Evolutionary conservation across 2,113 vertebrate genomes (phyloP), one percentile per base, ranked within the genome.

Genomic region (Origma solitaria): DNA sequence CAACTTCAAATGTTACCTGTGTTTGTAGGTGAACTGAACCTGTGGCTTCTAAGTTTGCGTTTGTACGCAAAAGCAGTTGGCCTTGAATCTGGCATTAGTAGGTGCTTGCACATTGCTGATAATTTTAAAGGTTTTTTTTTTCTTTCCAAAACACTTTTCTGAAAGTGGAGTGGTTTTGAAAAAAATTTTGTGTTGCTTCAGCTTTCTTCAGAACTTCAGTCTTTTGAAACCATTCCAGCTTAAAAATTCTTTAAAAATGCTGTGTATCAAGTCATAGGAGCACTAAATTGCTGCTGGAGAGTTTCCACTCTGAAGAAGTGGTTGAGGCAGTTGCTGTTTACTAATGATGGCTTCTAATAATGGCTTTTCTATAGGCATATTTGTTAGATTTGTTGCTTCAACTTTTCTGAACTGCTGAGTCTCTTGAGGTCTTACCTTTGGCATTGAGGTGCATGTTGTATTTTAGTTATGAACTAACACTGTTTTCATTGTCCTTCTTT

Each of bases 401-500:
- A 5, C 92, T 94, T 93, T 92, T 83, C 92, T 69, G 16, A 93
- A 71, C 90, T 87, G 51, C 7, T 3, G 25, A 94, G 82, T 89
- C 64, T 62, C 53, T 81, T 66, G 76, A 95, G 51, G 25, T 53
- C 84, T 73, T 64, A 62, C 72, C 57, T 84, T 95, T 94, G 83
- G 66, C 71, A 60, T 68, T 94, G 90, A 96, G 88, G 16, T 96
- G 97, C 97, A 96, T 95, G 96, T 97, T 95, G 89, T 96, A 82
- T 96, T 97, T 97, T 97, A 97, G 94, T 95, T 92, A 91, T 47
- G 75, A 95, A 97, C 96, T 98, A 98, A 98, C 96, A 68, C 97
- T 97, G 53, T 98, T 98, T 98, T 97, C 97, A 96, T 98, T 98
- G 94, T 98, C 93, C 97, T 96, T 97, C 96, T 96, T 96, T 95